A percentile compares a stretch with the other conserved stretches of the same genome.
These are phyloP conservation scores for Alosa alosa DNA, from an alignment of 2,113 vertebrate genomes.

Conservation along the genomic window DNA sequence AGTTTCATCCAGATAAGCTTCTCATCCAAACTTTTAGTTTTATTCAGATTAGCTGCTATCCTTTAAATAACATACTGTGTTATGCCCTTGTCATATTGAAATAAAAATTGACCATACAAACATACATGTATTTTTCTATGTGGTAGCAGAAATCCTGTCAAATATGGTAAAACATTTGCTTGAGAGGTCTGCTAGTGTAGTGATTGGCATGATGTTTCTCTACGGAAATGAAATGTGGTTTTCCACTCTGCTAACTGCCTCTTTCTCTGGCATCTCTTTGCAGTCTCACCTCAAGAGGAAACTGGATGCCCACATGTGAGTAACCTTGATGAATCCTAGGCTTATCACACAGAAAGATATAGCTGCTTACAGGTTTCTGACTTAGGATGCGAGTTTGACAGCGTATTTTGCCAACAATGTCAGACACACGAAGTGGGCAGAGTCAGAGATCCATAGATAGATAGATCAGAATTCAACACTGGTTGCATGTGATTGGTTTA, in stretches of 20 bases:
- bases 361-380: too few relatives aligned
- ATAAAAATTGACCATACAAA: too few relatives aligned
- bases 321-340: slow-evolving; percentile 44
- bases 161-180: too few relatives aligned
- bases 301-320: slow-evolving; percentile 96
- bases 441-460: too few relatives aligned
- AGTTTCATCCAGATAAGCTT: background rate
- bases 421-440: too few relatives aligned
- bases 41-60: background rate
- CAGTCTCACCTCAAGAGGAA: slow-evolving; percentile 93
- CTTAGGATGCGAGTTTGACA: too few relatives aligned
- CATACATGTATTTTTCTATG: too few relatives aligned
- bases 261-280: slow-evolving; percentile 48
- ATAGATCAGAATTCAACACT: too few relatives aligned
- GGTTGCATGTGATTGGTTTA: too few relatives aligned
- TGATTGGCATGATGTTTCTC: background rate
- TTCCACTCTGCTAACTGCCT: background rate
- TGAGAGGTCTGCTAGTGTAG: background rate
- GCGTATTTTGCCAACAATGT: too few relatives aligned
- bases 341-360: too few relatives aligned
- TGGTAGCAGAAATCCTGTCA: too few relatives aligned
- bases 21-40: background rate
- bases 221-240: background rate
- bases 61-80: background rate
- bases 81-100: background rate